phyloP scores from a whole-genome alignment of 2,113 vertebrate species.

The Aphelocoma coerulescens region DNA sequence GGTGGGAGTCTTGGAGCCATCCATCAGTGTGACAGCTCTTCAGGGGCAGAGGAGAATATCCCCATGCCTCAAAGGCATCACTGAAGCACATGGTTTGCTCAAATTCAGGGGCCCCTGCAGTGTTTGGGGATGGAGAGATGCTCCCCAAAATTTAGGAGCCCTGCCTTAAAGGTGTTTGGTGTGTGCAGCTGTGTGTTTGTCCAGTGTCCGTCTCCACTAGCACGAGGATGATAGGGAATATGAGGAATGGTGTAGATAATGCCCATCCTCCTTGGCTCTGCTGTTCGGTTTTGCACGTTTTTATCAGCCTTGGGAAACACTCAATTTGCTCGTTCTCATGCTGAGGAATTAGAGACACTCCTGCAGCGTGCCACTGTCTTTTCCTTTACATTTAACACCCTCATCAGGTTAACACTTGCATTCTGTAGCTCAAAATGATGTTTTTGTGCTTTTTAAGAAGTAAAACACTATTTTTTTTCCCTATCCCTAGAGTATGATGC shows the following conservation, averaged over 20 bases:
- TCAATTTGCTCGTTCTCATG: fast-evolving
- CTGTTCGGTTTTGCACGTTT: neutral
- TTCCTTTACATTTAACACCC: neutral
- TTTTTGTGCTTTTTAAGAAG: neutral
- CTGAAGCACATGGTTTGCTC: neutral
- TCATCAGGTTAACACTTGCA: neutral
- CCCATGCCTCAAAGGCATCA: fast-evolving
- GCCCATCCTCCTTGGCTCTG: neutral
- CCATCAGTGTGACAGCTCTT: neutral
- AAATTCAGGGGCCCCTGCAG: neutral
- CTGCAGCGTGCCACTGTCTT: neutral
- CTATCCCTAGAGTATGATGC: too few relatives aligned
- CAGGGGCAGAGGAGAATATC: neutral
- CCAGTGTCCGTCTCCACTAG: fast-evolving
- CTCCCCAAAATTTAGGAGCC: neutral
- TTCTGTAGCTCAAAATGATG: neutral
- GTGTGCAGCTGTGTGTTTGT: neutral
- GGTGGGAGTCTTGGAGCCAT: neutral
- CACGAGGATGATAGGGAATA: fast-evolving
- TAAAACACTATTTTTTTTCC: neutral
- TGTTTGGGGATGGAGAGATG: fast-evolving
- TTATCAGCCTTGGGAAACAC: neutral
- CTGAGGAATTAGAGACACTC: neutral
- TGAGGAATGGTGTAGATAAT: neutral
- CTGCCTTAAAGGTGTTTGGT: too few relatives aligned